phyloP scores from a whole-genome alignment of 2,113 vertebrate species.

The Hypanus sabinus region DNA sequence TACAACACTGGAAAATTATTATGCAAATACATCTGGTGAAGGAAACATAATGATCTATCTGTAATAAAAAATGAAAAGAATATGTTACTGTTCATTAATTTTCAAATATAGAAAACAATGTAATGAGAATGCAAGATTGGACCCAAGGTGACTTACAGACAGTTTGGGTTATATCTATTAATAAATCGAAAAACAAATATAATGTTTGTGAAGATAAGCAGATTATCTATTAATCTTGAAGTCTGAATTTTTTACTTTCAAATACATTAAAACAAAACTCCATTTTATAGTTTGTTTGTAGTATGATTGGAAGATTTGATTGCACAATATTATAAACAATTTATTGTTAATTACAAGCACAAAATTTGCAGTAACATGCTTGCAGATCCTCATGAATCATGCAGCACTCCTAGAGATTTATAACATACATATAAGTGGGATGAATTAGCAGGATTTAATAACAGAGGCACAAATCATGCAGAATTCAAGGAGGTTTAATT shows the following conservation, averaged over 20 bases:
- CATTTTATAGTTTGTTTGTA: slow-evolving; percentile 79
- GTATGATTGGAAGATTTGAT: slow-evolving; percentile 90
- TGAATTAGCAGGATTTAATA: slow-evolving; percentile 96
- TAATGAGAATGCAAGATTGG: slow-evolving; percentile 36
- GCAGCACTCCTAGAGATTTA: slow-evolving; percentile 84
- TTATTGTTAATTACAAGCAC: slow-evolving; percentile 98
- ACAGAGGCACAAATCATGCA: slow-evolving; percentile 89
- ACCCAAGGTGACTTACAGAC: slow-evolving; percentile 36
- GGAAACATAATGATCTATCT: slow-evolving; percentile 20
- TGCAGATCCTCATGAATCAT: slow-evolving; percentile 88
- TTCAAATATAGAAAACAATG: slow-evolving; percentile 31
- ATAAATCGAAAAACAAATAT: slow-evolving; percentile 33
- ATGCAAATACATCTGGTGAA: slow-evolving; percentile 28
- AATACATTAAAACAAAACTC: slow-evolving; percentile 35
- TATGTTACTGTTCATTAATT: slow-evolving; percentile 38
- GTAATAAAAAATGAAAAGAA: slow-evolving; percentile 37
- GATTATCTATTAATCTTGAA: slow-evolving; percentile 37
- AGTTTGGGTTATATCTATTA: slow-evolving; percentile 27
- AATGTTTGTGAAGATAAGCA: slow-evolving; percentile 36
- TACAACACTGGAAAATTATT: slow-evolving; percentile 15
- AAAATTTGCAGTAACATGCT: slow-evolving; percentile 88
- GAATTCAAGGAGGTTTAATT: slow-evolving; percentile 91
- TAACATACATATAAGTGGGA: slow-evolving; percentile 89
- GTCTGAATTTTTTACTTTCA: slow-evolving; percentile 15
- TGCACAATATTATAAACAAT: slow-evolving; percentile 91